Base-by-base conservation (phyloP, 2,888 invertebrate genomes). In the Abrostola tripartita region DNA sequence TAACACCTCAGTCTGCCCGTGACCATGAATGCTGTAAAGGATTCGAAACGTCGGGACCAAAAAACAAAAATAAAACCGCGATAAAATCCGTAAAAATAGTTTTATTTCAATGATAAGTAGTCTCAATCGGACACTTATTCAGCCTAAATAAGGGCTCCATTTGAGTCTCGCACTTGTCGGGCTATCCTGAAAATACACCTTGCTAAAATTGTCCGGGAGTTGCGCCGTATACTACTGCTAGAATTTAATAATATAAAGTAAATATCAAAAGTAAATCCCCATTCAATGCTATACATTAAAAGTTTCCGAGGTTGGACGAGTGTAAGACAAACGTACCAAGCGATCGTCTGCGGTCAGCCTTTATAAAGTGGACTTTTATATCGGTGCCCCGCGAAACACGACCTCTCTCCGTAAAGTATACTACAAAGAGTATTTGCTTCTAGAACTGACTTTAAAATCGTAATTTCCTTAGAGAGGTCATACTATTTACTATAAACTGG, bases 341-440 rank as follows among this genome's bases (percentile, higher is more conserved):
- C 81, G 84, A 83, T 77, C 79, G 78, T 82, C 83, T 83, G 88
- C 85, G 92, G 91, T 88, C 88, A 88, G 90, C 88, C 86, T 88
- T 91, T 91, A 89, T 90, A 90, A 88, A 91, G 88, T 84, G 88
- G 87, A 90, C 89, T 92, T 90, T 91, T 92, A 92, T 91, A 91
- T 88, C 86, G 85, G 81, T 84, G 78, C 80, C 76, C 84, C 86
- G 86, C 89, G 91, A 91, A 91, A 92, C 90, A 88, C 88, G 89
- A 91, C 88, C 90, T 87, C 86, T 76, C 84, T 81, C 78, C 75
- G 85, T 85, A 88, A 88, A 89, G 85, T 88, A 86, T 86, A 87
- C 85, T 68, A 54, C 82, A 71, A 5, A 12, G 86, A 87, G 8
- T 51, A 40, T 36, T 35, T 49, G 1, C 57, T 49, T 7, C 81